These are phyloP conservation scores for Phalloptychus januarius DNA, from an alignment of 2,797 vertebrate genomes.

Conservation along the genomic window DNA sequence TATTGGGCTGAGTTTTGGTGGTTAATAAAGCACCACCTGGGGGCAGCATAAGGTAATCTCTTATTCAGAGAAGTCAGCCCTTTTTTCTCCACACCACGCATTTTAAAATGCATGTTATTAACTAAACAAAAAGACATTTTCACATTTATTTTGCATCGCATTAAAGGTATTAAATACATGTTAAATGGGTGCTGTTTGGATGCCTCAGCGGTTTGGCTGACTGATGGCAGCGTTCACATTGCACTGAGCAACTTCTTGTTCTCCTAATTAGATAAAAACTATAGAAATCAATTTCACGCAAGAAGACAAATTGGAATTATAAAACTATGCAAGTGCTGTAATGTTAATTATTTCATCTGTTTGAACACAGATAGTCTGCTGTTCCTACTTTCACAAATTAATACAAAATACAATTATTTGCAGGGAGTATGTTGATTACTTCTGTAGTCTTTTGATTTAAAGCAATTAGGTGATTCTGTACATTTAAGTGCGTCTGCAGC, in stretches of 20 bases:
- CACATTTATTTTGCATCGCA: neutral
- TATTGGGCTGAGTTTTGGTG: neutral
- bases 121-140: neutral
- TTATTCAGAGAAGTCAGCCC: neutral
- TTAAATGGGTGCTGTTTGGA: neutral
- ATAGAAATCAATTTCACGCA: neutral
- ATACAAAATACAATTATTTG: neutral
- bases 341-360: neutral
- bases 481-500: neutral
- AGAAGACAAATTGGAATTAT: neutral
- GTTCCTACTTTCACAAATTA: neutral
- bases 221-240: neutral
- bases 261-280: neutral
- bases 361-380: neutral
- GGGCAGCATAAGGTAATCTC: constrained; percentile 24
- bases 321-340: neutral
- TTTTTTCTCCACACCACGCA: neutral
- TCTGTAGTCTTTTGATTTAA: neutral
- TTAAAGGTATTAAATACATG: neutral
- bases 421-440: neutral
- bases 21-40: constrained; percentile 19
- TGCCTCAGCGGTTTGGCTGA: neutral
- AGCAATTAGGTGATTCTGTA: neutral
- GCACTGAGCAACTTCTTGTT: neutral
- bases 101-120: neutral